These are phyloP conservation scores for Hippoglossus stenolepis DNA, from an alignment of 2,113 vertebrate genomes.

Conservation along the genomic window DNA sequence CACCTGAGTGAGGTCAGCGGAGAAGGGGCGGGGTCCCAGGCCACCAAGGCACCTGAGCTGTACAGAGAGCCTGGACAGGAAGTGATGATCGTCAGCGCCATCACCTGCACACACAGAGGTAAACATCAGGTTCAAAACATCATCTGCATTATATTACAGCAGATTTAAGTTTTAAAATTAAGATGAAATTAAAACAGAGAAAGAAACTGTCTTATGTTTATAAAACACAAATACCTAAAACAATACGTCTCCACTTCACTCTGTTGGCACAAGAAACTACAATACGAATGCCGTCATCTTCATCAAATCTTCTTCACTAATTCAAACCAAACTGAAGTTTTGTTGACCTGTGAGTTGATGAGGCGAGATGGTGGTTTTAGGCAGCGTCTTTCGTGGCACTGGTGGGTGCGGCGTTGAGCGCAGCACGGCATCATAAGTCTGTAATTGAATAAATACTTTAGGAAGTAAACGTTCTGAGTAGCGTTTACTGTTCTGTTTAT, in stretches of 20 bases:
- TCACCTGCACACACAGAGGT: conserved; percentile 74
- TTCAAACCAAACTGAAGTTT: neutral
- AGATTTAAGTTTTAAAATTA: no score
- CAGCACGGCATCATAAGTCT: conserved; percentile 85
- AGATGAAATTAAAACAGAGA: no score
- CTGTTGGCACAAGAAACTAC: no score
- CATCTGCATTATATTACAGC: no score
- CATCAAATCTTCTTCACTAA: no score
- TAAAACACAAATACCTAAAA: no score
- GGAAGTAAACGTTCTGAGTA: no score
- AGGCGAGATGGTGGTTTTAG: conserved; percentile 85
- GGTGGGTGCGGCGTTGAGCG: conserved; percentile 84
- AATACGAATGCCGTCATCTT: no score
- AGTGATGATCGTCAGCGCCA: conserved; percentile 83
- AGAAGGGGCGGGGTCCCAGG: conserved; percentile 86
- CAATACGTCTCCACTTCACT: no score
- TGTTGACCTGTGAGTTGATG: conserved; percentile 83
- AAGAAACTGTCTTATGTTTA: no score
- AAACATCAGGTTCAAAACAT: neutral
- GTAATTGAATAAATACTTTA: neutral
- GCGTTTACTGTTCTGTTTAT: no score
- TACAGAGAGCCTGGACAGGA: conserved; percentile 85
- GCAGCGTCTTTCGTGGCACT: no score
- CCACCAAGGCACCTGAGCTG: conserved; percentile 82
- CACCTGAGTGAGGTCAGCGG: conserved; percentile 82